Conservation (phyloP, 2,797 vertebrate species). For the Malurus leucopterus region DNA sequence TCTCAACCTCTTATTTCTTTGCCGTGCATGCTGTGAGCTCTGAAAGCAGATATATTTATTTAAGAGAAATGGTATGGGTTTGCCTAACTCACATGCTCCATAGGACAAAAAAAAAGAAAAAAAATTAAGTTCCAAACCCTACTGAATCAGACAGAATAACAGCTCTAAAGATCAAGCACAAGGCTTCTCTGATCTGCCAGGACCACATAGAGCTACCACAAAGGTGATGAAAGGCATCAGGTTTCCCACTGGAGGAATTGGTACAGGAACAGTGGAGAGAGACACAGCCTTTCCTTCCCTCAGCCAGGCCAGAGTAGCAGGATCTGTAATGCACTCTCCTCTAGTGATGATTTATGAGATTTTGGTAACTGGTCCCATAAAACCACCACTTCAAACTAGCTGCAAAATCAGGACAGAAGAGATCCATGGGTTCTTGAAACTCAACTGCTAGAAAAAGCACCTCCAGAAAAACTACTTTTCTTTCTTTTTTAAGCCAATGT, state of each 20-base stretch:
- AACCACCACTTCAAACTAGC: not conserved
- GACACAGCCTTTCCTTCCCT: not conserved
- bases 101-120: not conserved
- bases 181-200: not conserved
- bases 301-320: not conserved
- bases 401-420: not conserved
- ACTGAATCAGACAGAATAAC: not conserved
- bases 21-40: not conserved
- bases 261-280: not conserved
- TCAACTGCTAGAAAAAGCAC: not conserved
- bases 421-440: not conserved
- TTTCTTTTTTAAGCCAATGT: not conserved
- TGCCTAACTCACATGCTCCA: not conserved
- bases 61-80: not conserved
- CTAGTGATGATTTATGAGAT: not conserved
- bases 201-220: not conserved
- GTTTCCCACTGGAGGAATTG: not conserved
- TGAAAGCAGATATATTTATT: not conserved
- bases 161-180: not conserved
- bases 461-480: not conserved
- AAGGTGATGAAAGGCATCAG: not conserved
- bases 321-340: not conserved
- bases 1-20: not conserved
- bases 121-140: not conserved
- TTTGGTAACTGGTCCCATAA: not conserved